Conservation (phyloP, 2,888 invertebrate genomes). For the Creontiades dilutus region DNA sequence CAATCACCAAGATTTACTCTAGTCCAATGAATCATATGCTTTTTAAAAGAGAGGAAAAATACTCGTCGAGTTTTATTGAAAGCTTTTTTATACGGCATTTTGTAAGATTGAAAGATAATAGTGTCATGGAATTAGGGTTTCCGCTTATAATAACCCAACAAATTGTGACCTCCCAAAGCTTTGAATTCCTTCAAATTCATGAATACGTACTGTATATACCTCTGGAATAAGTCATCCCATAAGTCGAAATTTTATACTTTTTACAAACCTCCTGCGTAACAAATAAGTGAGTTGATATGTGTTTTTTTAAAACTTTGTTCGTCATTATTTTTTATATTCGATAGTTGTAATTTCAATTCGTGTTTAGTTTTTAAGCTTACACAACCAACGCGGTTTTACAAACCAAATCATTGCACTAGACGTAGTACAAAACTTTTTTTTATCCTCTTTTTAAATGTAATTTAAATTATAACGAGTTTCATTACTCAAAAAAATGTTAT, state of each 20-base stretch:
- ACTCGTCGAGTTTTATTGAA: constrained; percentile 30
- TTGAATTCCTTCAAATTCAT: not conserved
- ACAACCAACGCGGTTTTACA: constrained; percentile 53
- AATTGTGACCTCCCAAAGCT: not conserved
- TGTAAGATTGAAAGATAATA: not conserved
- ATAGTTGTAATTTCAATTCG: constrained; percentile 46
- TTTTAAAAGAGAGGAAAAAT: constrained; percentile 34
- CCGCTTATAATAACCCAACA: not conserved
- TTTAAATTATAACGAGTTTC: constrained; percentile 58
- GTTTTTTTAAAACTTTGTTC: not conserved
- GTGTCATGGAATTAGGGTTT: not conserved
- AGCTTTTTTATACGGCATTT: constrained; percentile 11
- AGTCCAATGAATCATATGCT: constrained; percentile 52
- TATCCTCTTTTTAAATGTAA: constrained; percentile 53
- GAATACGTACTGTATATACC: constrained; percentile 13
- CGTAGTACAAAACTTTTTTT: constrained; percentile 61
- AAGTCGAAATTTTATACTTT: constrained; percentile 32
- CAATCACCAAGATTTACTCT: constrained; percentile 68
- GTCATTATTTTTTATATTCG: constrained; percentile 17
- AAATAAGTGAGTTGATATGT: constrained; percentile 8
- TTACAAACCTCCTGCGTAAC: not conserved
- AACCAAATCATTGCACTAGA: constrained; percentile 67
- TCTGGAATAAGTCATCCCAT: not conserved
- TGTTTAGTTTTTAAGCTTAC: constrained; percentile 50
- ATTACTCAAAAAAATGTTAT: constrained; percentile 60